Conservation (phyloP, 23 tunicate species). For the Oikopleura vanhoeffeni region DNA sequence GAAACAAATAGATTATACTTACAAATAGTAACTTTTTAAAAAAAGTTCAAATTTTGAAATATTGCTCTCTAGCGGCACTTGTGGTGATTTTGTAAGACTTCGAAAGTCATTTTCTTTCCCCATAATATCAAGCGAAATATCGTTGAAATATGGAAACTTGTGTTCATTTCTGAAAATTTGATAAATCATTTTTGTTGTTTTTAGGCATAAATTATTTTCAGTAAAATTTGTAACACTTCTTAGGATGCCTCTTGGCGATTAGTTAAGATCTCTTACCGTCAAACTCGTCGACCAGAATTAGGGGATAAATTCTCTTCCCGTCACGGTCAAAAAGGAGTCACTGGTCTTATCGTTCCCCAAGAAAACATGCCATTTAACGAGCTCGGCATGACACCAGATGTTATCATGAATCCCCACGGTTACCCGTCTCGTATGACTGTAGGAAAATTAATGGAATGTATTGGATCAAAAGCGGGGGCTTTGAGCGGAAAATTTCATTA, state of each 20-base stretch:
- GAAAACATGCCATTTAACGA: conserved; percentile 96
- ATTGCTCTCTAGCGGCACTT: no score
- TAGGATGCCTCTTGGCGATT: neutral
- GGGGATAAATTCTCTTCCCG: conserved; percentile 24
- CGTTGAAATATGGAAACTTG: no score
- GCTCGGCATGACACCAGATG: conserved; percentile 79
- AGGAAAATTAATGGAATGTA: conserved; percentile 65
- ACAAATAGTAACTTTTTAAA: no score
- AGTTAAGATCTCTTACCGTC: conserved; percentile 46
- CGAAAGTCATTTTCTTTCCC: no score
- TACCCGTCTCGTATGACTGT: conserved; percentile 99
- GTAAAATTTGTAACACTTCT: no score
- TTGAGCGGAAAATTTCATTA: conserved; percentile 69
- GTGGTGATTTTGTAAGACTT: no score
- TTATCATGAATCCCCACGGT: conserved; percentile 95
- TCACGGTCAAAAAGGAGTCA: conserved; percentile 95
- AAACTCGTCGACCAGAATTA: conserved; percentile 67
- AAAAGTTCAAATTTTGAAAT: no score
- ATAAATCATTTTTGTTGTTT: no score
- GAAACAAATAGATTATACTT: no score
- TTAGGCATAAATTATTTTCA: no score
- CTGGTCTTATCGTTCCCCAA: conserved; percentile 56
- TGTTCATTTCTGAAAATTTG: no score
- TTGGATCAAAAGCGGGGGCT: conserved; percentile 99
- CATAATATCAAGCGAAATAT: no score